Evolutionary conservation across 30 jellyfish, hydroid and myxozoan species (phyloP), one percentile per base, ranked within the genome.

Genomic region (Aurelia sp.): DNA sequence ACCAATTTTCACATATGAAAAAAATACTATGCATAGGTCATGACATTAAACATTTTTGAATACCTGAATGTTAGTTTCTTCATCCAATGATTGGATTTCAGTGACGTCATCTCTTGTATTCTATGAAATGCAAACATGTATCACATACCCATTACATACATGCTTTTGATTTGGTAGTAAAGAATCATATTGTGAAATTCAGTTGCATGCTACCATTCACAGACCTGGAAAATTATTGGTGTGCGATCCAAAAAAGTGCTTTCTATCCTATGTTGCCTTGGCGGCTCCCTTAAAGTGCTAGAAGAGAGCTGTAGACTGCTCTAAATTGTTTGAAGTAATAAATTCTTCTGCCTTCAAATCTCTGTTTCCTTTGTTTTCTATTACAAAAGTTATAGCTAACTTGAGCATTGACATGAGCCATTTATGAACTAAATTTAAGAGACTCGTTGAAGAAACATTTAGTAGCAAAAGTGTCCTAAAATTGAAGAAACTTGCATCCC

Each of bases 41-140:
- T 21, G 7, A 1, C 38, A 74, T 18, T n/a, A 8, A 38, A 15
- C 51, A 38, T 2, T 7, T 44, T 44, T 44, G 3, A 44, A 9
- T 21, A 64, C 75, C 41, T 64, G 75, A 64, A 64, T 44, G 21
- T 17, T 64, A 21, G 75, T 21, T 16, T 65, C 51, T n/a, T 55
- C 89, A 63, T 78, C 67, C 69, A 78, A 3, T 10, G 80, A 78
- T 13, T 63, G 80, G 72, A 78, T 63, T 21, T 69, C 71, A 33
- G 89, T 78, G 53, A 48, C 38, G 51, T 64, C 89, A 65, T 78
- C 80, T 62, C 17, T 69, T 33, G 80, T 11, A 31, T 21, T 4
- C 63, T 48, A 64, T 15, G 8, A 78, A 6, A 57, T 57, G 31
- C 3, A 22, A 22, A 61, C 3, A 19, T 18, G 10, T 22, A 27